These are phyloP conservation scores for Sturnira hondurensis DNA, from an alignment of 2,113 vertebrate species.

Conservation along the genomic window DNA sequence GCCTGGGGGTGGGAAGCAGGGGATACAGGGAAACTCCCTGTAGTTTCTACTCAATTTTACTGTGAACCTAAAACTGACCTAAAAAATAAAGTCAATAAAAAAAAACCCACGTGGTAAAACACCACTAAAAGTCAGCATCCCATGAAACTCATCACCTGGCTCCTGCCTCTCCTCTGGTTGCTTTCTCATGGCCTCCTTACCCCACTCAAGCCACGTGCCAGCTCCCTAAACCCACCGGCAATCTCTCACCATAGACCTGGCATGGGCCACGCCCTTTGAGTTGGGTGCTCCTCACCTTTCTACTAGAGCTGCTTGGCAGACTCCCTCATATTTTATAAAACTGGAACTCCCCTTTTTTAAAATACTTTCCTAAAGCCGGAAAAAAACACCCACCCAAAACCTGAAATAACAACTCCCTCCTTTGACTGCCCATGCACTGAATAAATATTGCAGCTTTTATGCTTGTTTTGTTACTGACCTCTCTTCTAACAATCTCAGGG, in stretches of 20 bases:
- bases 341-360: neutral
- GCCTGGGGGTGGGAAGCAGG: rapidly evolving
- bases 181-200: neutral
- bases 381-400: neutral
- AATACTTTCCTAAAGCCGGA: neutral
- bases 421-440: neutral
- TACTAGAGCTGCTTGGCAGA: neutral
- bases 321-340: neutral
- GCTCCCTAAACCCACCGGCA: neutral
- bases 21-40: neutral
- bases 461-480: neutral
- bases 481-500: neutral
- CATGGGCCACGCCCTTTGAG: neutral
- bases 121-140: neutral
- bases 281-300: neutral
- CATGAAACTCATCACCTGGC: no score
- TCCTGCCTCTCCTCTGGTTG: neutral
- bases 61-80: neutral
- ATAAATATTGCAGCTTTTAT: neutral
- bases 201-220: neutral
- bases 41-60: neutral
- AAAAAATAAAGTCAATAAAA: neutral
- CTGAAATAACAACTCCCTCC: neutral
- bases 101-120: neutral
- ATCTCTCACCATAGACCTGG: neutral